A percentile compares a stretch with the other conserved stretches of the same genome.
These are phyloP conservation scores for Sceloporus undulatus DNA, from an alignment of 2,113 vertebrate species.

Conservation along the genomic window DNA sequence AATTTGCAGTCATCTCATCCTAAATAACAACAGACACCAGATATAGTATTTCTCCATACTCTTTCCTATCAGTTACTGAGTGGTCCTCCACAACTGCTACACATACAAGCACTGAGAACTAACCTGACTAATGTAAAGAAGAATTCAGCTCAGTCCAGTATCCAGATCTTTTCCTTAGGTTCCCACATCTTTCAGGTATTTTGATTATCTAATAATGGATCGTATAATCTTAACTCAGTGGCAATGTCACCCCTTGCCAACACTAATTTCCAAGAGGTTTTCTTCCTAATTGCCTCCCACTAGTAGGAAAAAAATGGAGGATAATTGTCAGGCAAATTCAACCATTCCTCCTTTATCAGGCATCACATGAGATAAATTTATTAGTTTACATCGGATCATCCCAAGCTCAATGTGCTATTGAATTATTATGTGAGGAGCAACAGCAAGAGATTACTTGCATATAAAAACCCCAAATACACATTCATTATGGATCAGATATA, in stretches of 20 bases:
- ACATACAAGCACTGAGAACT: neutral
- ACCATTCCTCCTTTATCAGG: constrained; percentile 14
- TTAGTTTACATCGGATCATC: constrained; percentile 22
- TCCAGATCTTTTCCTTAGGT: neutral
- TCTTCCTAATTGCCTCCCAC: neutral
- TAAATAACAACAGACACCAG: constrained; percentile 64
- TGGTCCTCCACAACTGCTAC: neutral
- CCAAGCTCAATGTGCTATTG: neutral
- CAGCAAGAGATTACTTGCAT: neutral
- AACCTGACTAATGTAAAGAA: neutral
- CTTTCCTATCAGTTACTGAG: constrained; percentile 1
- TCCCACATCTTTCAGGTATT: neutral
- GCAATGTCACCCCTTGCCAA: neutral
- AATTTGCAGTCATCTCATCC: constrained; percentile 84
- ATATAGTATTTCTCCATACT: constrained; percentile 32
- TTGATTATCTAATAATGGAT: neutral
- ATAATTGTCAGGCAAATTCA: neutral
- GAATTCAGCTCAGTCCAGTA: neutral
- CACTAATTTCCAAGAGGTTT: neutral
- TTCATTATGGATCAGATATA: neutral
- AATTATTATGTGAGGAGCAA: neutral
- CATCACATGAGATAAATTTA: constrained; percentile 19
- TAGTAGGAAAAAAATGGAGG: constrained; percentile 23
- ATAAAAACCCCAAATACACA: neutral
- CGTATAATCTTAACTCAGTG: neutral